phyloP scores from a whole-genome alignment of 2,113 vertebrate genomes.

The Anas platyrhynchos region DNA sequence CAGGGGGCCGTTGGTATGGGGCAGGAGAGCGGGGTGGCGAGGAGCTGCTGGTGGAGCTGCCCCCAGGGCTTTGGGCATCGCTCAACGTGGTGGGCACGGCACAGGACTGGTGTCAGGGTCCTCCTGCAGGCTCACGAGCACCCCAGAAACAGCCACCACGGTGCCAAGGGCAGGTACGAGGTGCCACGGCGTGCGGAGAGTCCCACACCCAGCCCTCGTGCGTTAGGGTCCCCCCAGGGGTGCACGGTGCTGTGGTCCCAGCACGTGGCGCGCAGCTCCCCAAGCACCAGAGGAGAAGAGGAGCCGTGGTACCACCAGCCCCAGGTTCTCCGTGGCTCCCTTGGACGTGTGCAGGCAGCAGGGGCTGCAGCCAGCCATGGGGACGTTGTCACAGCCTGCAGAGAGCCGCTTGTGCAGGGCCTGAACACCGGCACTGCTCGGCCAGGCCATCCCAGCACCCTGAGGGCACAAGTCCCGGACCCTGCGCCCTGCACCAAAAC shows the following conservation, averaged over 20 bases:
- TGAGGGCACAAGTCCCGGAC: not conserved
- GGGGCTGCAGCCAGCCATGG: not conserved
- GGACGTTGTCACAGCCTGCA: not conserved
- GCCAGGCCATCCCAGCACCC: rapidly evolving
- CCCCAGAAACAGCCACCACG: too few relatives aligned
- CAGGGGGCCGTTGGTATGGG: not conserved
- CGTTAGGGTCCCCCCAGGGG: not conserved
- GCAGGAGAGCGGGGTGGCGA: not conserved
- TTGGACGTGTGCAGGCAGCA: not conserved
- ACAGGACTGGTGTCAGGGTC: rapidly evolving
- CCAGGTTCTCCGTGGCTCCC: not conserved
- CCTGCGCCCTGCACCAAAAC: not conserved
- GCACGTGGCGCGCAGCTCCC: not conserved
- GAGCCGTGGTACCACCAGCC: not conserved
- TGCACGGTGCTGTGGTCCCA: not conserved
- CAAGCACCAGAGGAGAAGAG: too few relatives aligned
- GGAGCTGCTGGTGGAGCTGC: not conserved
- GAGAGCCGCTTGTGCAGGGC: not conserved
- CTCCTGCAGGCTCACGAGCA: rapidly evolving
- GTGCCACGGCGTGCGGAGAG: not conserved
- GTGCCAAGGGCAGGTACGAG: rapidly evolving
- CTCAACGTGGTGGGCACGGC: too few relatives aligned
- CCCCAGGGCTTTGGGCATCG: not conserved
- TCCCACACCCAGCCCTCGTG: not conserved
- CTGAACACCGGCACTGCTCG: not conserved